Evolutionary conservation across 1,140 invertebrate species (phyloP).

Genomic region (Trichomalopsis sarcophagae): DNA sequence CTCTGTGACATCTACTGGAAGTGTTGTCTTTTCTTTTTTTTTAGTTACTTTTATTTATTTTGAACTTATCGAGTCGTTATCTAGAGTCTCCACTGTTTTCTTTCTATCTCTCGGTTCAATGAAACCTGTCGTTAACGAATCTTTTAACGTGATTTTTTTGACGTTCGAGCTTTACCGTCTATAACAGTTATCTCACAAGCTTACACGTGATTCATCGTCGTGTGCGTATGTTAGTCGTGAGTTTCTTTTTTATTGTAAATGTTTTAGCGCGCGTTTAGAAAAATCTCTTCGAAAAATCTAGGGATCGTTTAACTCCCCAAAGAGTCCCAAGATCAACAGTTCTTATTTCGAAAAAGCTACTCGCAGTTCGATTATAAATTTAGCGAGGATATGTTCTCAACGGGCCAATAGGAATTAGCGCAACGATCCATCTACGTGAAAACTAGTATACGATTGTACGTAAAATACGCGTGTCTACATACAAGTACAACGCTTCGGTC

Average conservation of each 20-base stretch:
- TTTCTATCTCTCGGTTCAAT: conserved; percentile 1
- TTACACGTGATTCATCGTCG: conserved; percentile 32
- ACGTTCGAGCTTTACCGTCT: conserved; percentile 21
- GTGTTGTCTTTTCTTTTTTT: conserved; percentile 29
- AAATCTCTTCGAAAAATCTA: conserved; percentile 50
- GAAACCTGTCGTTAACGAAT: conserved; percentile 14
- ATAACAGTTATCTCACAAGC: conserved; percentile 30
- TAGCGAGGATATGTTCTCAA: conserved; percentile 53
- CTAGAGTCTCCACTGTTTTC: not conserved
- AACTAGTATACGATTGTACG: conserved; percentile 33
- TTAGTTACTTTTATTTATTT: not conserved
- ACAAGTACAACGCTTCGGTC: conserved; percentile 42
- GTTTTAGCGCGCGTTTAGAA: conserved; percentile 49
- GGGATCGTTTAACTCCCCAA: conserved; percentile 40
- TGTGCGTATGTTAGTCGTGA: conserved; percentile 43
- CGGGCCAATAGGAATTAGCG: conserved; percentile 43
- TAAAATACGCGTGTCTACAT: conserved; percentile 43
- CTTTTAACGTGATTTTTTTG: conserved; percentile 36
- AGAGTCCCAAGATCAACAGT: conserved; percentile 45
- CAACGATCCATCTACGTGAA: conserved; percentile 45
- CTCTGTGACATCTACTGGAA: conserved; percentile 33
- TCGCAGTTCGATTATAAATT: conserved; percentile 52
- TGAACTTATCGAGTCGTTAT: conserved; percentile 23
- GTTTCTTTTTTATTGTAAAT: conserved; percentile 40
- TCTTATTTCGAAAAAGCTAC: conserved; percentile 49